Evolutionary conservation across 2,113 vertebrate genomes (phyloP).

Genomic region (Ammodytes marinus): DNA sequence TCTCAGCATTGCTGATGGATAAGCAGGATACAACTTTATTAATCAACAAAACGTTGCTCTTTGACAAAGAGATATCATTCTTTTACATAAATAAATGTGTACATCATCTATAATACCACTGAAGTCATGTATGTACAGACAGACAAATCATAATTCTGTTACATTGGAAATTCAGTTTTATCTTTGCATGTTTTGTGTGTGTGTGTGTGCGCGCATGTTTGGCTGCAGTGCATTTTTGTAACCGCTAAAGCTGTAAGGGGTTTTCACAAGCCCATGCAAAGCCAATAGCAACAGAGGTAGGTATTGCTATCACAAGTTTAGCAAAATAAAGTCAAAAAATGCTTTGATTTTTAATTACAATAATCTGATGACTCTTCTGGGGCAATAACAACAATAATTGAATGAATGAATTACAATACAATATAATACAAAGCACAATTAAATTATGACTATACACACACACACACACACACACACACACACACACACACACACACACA

Average conservation of each 20-base stretch:
- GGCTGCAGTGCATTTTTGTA: constrained; percentile 27
- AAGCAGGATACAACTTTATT: constrained; percentile 93
- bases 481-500: not conserved
- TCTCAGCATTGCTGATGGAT: constrained; percentile 26
- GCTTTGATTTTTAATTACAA: not conserved
- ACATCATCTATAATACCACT: constrained; percentile 71
- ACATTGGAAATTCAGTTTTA: constrained; percentile 48
- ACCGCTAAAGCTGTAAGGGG: constrained; percentile 44
- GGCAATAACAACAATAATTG: not conserved
- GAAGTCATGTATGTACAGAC: constrained; percentile 73
- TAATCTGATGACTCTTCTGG: constrained; percentile 14
- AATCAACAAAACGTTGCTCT: constrained; percentile 91
- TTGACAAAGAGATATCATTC: constrained; percentile 78
- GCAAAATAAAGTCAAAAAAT: constrained; percentile 10
- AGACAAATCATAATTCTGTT: constrained; percentile 60
- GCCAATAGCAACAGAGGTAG: constrained; percentile 55
- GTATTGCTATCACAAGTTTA: constrained; percentile 65
- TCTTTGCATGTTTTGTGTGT: constrained; percentile 22
- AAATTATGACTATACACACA: not conserved
- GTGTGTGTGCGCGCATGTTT: constrained; percentile 31
- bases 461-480: constrained; percentile 13
- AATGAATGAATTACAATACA: constrained; percentile 1
- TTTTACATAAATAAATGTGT: constrained; percentile 79
- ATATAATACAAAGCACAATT: too few relatives aligned
- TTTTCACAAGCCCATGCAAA: constrained; percentile 74